Evolutionary conservation across 1,140 invertebrate species (phyloP), one percentile per base, ranked within the genome.

Genomic region (Stratiolaelaps scimitus): DNA sequence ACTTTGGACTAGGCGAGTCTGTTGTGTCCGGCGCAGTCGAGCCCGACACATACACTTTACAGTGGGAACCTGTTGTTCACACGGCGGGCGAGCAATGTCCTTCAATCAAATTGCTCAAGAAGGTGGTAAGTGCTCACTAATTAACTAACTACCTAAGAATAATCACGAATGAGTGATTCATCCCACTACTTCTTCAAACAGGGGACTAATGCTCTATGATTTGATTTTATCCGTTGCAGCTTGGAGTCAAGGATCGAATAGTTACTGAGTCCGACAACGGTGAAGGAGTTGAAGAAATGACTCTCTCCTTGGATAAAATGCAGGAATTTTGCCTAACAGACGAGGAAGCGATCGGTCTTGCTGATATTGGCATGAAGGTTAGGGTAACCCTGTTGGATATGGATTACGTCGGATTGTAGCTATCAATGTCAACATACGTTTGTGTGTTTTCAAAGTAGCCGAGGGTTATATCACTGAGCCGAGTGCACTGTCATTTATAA

Each of bases 1-100:
- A 88, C 74, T 86, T 82, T 76, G 87, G 87, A 0, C 75, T 88
- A 7, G 88, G 87, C 69, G 87, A 88, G 85, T 83, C 81, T 67
- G 85, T 89, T 1, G 87, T 88, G 1, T 87, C 85, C 0, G 86
- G 82, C 0, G 73, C 77, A 20, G 78, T 82, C 0, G 85, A 87
- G 68, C 85, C 86, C 0, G 86, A 88, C 71, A 84, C 83, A 4
- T 60, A 60, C 20, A 29, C 53, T 26, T 26, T 60, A 34, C 15
- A 34, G 13, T 34, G 23, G 15, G 34, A 4, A 40, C 34, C 34
- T 6, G 5, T 40, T 40, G 34, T 40, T 10, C 5, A 10, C 34
- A 10, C 34, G 10, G 10, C 34, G 34, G 10, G 10, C 10, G 34
- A 10, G 34, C 34, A 40, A 40, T 40, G 10, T 10, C 34, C 34